Conservation (phyloP, 2,888 invertebrate genomes). For the Ophonus ardosiacus region DNA sequence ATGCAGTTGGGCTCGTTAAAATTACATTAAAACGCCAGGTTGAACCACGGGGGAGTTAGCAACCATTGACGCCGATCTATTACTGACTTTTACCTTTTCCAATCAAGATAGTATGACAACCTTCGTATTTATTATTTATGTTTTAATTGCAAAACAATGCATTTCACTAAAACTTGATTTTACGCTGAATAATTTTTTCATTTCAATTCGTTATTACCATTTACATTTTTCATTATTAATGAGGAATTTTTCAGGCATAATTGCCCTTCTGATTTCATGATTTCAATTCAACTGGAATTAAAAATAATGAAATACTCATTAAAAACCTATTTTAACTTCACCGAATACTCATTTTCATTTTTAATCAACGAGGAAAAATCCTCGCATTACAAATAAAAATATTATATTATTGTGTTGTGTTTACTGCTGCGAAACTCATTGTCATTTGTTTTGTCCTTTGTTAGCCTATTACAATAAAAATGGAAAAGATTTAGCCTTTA, state of each 20-base stretch:
- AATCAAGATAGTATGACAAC: not conserved
- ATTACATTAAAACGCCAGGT: slow-evolving; percentile 74
- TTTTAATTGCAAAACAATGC: not conserved
- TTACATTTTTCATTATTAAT: slow-evolving; percentile 59
- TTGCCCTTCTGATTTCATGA: slow-evolving; percentile 27
- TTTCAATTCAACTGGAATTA: slow-evolving; percentile 25
- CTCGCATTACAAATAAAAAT: not conserved
- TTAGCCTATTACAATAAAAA: no score
- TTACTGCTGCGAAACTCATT: no score
- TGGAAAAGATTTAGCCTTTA: no score
- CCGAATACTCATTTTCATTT: not conserved
- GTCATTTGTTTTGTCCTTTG: no score
- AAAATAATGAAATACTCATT: slow-evolving; percentile 34
- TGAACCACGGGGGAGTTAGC: slow-evolving; percentile 48
- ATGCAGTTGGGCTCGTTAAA: slow-evolving; percentile 72
- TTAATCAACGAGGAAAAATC: not conserved
- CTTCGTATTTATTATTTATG: not conserved
- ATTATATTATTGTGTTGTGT: no score
- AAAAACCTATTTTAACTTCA: slow-evolving; percentile 9
- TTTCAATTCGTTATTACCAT: slow-evolving; percentile 46
- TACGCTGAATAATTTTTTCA: slow-evolving; percentile 56
- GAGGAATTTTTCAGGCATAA: slow-evolving; percentile 34
- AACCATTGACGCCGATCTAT: not conserved
- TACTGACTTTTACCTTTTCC: not conserved
- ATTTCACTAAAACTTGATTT: slow-evolving; percentile 13